Percentiles rank a stretch among this genome's conserved stretches.
These are phyloP conservation scores for Silurus aristotelis DNA, from an alignment of 2,797 vertebrate species.

Conservation along the genomic window DNA sequence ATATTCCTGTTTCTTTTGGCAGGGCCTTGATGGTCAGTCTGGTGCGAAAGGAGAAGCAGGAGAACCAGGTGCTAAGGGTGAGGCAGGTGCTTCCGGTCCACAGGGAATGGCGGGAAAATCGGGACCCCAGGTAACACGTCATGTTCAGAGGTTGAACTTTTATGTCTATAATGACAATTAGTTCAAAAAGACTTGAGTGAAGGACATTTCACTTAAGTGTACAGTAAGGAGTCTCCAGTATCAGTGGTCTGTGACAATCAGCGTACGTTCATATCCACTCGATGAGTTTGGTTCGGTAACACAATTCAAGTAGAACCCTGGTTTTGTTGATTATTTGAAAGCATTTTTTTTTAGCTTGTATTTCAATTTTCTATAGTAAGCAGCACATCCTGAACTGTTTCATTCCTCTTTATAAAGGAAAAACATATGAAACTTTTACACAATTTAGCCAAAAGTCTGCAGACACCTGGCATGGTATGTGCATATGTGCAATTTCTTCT, in stretches of 20 bases:
- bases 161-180: background rate
- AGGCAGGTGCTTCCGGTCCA: slow-evolving; percentile 86
- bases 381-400: background rate
- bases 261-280: background rate
- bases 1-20: background rate
- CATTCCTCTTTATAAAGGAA: background rate
- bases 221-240: background rate
- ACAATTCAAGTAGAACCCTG: background rate
- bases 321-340: background rate
- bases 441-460: too few species aligned
- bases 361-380: too few species aligned
- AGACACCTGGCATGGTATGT: too few species aligned
- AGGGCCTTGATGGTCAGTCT: slow-evolving; percentile 92
- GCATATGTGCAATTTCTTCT: too few species aligned
- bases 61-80: slow-evolving; percentile 88
- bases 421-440: background rate
- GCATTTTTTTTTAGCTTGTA: too few species aligned
- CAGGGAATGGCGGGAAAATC: slow-evolving; percentile 88
- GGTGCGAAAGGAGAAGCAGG: slow-evolving; percentile 92
- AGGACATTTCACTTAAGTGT: too few species aligned
- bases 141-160: background rate
- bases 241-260: background rate
- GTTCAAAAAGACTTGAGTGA: background rate
- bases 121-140: slow-evolving; percentile 80
- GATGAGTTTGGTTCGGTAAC: background rate